A percentile compares a stretch with the other conserved stretches of the same genome.
These are phyloP conservation scores for Drosophila equinoxialis DNA, from an alignment of 1,140 invertebrate species.

Conservation along the genomic window DNA sequence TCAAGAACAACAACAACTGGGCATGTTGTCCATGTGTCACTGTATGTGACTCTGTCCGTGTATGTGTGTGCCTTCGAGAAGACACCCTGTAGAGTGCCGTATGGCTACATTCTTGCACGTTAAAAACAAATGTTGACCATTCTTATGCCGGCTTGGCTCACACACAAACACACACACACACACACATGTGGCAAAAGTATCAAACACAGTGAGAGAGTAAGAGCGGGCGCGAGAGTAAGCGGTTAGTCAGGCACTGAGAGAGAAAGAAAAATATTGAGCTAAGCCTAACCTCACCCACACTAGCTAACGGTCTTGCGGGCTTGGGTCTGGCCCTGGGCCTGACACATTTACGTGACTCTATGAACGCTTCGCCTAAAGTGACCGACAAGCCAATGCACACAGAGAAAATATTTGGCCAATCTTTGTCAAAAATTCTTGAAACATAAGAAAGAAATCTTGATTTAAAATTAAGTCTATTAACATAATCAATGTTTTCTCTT, in stretches of 20 bases:
- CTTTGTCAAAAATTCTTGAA: neutral
- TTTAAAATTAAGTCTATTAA: too few relatives aligned
- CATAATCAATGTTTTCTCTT: too few relatives aligned
- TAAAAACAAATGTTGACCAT: slow-evolving; percentile 63
- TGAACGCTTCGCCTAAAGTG: slow-evolving; percentile 38
- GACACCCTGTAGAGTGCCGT: slow-evolving; percentile 51
- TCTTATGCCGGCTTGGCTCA: slow-evolving; percentile 28
- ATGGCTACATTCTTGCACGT: slow-evolving; percentile 60
- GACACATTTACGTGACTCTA: slow-evolving; percentile 70
- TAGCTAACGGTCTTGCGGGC: slow-evolving; percentile 15
- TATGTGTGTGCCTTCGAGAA: neutral
- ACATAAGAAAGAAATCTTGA: too few relatives aligned
- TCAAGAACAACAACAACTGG: slow-evolving; percentile 18
- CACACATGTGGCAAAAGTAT: neutral
- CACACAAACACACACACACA: slow-evolving; percentile 19
- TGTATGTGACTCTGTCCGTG: slow-evolving; percentile 34
- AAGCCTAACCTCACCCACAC: slow-evolving; percentile 52
- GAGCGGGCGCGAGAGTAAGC: neutral
- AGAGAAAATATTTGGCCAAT: neutral
- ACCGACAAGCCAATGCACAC: slow-evolving; percentile 15
- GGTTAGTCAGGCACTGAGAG: neutral
- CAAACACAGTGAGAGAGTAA: neutral
- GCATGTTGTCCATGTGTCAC: slow-evolving; percentile 7
- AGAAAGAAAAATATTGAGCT: slow-evolving; percentile 18
- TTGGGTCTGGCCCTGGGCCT: slow-evolving; percentile 25